phyloP scores from a whole-genome alignment of 2,888 invertebrate species.

The Nymphalis c-album region DNA sequence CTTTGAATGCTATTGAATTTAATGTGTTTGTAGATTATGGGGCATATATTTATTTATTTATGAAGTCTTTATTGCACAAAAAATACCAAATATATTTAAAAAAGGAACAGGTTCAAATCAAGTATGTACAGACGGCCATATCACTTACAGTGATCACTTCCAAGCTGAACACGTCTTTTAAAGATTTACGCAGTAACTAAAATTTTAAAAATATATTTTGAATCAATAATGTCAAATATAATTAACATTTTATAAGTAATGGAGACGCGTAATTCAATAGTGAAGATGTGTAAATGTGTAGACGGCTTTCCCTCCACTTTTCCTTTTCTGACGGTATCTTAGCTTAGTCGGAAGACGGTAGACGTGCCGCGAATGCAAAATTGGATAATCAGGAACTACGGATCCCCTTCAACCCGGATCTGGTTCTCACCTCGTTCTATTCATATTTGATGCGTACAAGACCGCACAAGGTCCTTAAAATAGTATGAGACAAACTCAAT shows the following conservation, averaged over 20 bases:
- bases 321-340: conserved; percentile 46
- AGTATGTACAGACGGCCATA: too few species aligned
- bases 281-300: conserved; percentile 6
- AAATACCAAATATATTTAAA: too few species aligned
- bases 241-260: neutral
- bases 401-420: conserved; percentile 53
- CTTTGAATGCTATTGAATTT: too few species aligned
- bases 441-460: conserved; percentile 41
- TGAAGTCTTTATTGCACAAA: too few species aligned
- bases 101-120: too few species aligned
- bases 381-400: conserved; percentile 65
- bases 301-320: conserved; percentile 31
- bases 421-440: conserved; percentile 53
- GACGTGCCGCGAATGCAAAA: conserved; percentile 70
- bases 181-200: too few species aligned
- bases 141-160: too few species aligned
- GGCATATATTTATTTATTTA: too few species aligned
- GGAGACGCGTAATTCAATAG: conserved; percentile 14
- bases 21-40: too few species aligned
- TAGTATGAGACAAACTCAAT: conserved; percentile 5
- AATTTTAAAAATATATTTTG: too few species aligned
- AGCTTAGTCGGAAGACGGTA: conserved; percentile 42
- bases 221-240: neutral
- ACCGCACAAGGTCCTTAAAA: conserved; percentile 18
- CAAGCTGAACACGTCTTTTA: too few species aligned